Evolutionary conservation across 2,113 vertebrate genomes (phyloP).

Genomic region (Jaculus jaculus): DNA sequence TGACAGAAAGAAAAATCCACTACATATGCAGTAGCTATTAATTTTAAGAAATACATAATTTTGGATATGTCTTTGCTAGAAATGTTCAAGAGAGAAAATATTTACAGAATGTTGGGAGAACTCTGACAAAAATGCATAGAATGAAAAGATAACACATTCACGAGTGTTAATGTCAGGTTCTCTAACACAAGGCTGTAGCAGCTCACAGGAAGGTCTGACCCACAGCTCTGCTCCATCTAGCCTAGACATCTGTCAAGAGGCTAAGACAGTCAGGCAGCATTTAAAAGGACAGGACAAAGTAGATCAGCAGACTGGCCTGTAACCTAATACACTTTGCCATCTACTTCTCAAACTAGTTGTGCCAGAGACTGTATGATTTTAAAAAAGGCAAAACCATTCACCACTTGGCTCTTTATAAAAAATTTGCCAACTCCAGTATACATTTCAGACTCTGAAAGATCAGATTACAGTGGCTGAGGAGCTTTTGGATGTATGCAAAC

Average conservation of each 20-base stretch:
- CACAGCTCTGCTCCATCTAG: fast-evolving
- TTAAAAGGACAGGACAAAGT: neutral
- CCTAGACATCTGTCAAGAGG: no score
- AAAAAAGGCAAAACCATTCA: neutral
- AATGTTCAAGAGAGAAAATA: neutral
- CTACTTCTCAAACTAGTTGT: neutral
- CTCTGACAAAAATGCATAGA: neutral
- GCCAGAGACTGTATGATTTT: neutral
- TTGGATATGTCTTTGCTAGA: conserved; percentile 29
- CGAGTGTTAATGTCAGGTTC: neutral
- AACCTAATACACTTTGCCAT: neutral
- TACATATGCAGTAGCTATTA: neutral
- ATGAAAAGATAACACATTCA: neutral
- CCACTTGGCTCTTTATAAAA: neutral
- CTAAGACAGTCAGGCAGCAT: no score
- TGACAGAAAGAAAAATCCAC: neutral
- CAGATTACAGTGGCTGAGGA: neutral
- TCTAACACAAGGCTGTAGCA: neutral
- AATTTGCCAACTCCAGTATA: neutral
- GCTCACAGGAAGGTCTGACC: neutral
- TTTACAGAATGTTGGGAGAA: neutral
- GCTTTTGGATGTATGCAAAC: neutral
- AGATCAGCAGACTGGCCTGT: neutral
- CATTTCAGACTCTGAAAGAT: neutral
- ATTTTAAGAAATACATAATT: neutral